Conservation (phyloP, 1,140 invertebrate species). For the Conopomorpha cramerella region DNA sequence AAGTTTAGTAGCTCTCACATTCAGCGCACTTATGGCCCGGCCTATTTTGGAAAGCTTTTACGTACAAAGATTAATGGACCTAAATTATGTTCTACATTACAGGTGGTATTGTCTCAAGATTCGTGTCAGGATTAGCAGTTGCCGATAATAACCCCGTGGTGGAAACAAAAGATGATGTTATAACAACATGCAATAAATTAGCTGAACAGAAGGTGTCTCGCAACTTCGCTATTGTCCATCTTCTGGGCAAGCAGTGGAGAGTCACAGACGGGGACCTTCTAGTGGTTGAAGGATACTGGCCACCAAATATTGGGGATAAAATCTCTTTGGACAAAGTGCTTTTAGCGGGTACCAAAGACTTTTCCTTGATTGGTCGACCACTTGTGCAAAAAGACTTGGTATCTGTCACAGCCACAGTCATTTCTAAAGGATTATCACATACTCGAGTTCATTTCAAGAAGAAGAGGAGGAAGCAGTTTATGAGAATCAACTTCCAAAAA, state of each 20-base stretch:
- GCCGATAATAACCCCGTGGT: constrained; percentile 12
- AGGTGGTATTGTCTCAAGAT: constrained; percentile 38
- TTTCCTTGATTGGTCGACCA: constrained; percentile 83
- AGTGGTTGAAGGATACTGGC: constrained; percentile 82
- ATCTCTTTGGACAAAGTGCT: constrained; percentile 88
- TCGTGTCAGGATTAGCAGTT: constrained; percentile 22
- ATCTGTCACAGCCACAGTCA: constrained; percentile 80
- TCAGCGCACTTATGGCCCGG: no score
- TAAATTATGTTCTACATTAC: no score
- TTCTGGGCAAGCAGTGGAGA: constrained; percentile 85
- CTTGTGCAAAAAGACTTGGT: constrained; percentile 77
- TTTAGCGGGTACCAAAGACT: constrained; percentile 81
- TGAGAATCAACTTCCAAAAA: constrained; percentile 74
- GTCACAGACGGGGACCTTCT: constrained; percentile 87
- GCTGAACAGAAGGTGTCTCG: constrained; percentile 65
- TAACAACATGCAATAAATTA: constrained; percentile 45
- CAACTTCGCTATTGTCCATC: constrained; percentile 84
- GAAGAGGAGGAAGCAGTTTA: constrained; percentile 76
- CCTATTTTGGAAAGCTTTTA: no score
- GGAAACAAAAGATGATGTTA: constrained; percentile 35
- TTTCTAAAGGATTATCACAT: constrained; percentile 88
- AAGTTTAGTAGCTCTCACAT: no score
- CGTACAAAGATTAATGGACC: no score
- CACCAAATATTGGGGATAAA: constrained; percentile 80
- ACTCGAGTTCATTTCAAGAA: constrained; percentile 79